A percentile compares a stretch with the other conserved stretches of the same genome.
Conservation (phyloP, 2,113 vertebrate species). For the Charina bottae region DNA sequence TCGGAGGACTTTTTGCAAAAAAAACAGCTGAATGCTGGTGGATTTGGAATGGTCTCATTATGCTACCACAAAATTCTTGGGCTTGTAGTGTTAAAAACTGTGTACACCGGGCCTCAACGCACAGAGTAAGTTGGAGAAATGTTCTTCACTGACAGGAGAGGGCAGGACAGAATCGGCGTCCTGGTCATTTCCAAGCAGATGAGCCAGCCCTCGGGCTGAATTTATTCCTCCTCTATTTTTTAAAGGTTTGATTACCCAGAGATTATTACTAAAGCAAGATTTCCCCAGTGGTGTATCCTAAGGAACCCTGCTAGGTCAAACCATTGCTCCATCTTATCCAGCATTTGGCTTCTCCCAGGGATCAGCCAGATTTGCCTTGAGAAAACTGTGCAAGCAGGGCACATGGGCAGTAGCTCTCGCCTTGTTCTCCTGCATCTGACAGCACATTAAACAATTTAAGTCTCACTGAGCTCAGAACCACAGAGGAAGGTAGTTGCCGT, state of each 20-base stretch:
- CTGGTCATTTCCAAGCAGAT: background rate
- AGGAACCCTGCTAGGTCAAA: background rate
- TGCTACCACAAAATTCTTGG: conserved; percentile 86
- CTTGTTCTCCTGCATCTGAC: background rate
- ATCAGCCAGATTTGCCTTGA: background rate
- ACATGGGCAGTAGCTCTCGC: background rate
- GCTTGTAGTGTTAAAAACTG: conserved; percentile 88
- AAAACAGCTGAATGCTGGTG: conserved; percentile 82
- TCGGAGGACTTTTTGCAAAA: conserved; percentile 80
- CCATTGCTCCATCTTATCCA: background rate
- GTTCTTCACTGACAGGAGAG: background rate
- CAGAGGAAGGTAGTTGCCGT: background rate
- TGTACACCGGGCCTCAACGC: conserved; percentile 86
- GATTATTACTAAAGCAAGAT: background rate
- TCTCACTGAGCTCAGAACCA: background rate
- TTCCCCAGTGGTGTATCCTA: background rate
- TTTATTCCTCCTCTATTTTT: background rate
- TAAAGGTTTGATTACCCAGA: background rate
- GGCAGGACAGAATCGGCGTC: background rate
- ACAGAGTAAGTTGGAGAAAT: conserved; percentile 81
- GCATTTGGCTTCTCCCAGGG: background rate
- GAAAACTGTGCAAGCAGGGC: background rate
- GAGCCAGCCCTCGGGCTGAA: background rate
- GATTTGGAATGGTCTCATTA: conserved; percentile 89
- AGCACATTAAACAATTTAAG: background rate